A percentile compares a stretch with the other conserved stretches of the same genome.
phyloP scores from a whole-genome alignment of 2,888 invertebrate species.

The Drosophila histrio region DNA sequence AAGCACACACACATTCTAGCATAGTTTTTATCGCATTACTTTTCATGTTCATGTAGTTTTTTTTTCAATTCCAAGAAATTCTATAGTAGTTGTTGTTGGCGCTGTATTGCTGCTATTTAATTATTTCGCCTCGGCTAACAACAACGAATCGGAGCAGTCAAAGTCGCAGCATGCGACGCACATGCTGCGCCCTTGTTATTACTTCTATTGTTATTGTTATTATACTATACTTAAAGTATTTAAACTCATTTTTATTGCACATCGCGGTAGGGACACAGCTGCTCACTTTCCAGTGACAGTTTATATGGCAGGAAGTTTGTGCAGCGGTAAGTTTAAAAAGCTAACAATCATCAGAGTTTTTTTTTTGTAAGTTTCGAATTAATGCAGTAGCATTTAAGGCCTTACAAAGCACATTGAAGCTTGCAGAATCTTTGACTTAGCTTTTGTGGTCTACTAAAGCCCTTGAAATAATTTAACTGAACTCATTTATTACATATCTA shows the following conservation, averaged over 20 bases:
- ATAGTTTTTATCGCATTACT: slow-evolving; percentile 43
- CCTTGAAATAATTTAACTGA: background rate
- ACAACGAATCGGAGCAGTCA: slow-evolving; percentile 4
- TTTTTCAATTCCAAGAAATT: slow-evolving; percentile 14
- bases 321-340: background rate
- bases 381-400: background rate
- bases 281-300: background rate
- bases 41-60: slow-evolving; percentile 42
- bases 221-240: slow-evolving; percentile 51
- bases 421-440: background rate
- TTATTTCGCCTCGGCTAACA: slow-evolving; percentile 45
- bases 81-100: background rate
- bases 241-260: slow-evolving; percentile 59
- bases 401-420: background rate
- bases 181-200: slow-evolving; percentile 44
- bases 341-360: background rate
- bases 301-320: background rate
- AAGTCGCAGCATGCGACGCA: slow-evolving; percentile 41
- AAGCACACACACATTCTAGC: slow-evolving; percentile 5
- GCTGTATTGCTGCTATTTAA: slow-evolving; percentile 56
- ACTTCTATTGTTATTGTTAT: slow-evolving; percentile 67
- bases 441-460: too few species aligned
- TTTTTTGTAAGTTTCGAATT: background rate
- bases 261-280: slow-evolving; percentile 17
- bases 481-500: too few species aligned